Evolutionary conservation across 1,140 invertebrate genomes (phyloP), one percentile per base, ranked within the genome.

Genomic region (Samia ricini): DNA sequence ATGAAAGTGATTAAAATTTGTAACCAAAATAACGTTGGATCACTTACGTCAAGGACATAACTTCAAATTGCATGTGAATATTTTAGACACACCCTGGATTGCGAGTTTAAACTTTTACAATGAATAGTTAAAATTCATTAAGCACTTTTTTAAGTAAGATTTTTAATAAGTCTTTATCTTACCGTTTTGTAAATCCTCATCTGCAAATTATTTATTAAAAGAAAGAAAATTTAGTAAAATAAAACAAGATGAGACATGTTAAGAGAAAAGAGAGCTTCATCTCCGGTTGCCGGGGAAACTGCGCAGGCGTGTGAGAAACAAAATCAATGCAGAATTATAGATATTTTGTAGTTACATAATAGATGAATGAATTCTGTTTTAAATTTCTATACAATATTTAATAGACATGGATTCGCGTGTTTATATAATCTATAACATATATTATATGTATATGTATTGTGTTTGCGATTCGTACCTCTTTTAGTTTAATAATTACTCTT

Each of bases 231-330:
- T 23, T 18, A n/a, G 36, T 18, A 12, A 49, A 23, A 50, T 22
- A 50, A 49, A 24, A n/a, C 22, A 49, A 68, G 75, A 74, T 67
- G 71, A 67, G 42, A 66, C 84, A 89, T 78, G 80, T 83, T 87
- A 84, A 50, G 49, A 58, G 12, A 42, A 50, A 55, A 66, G 71
- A 79, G 80, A 81, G 79, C 79, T 61, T 42, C 61, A 76, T 85
- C 83, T 74, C 68, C n/a, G 21, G 71, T 81, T 72, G 59, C 61
- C 68, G 65, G 66, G 66, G 76, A 7, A 67, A 84, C 71, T 57
- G 76, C 83, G 81, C 85, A 86, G 64, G 69, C 85, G 85, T 77
- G 56, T 22, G 6, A 42, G 12, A 8, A 24, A 24, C 51, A 10
- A 20, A 71, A 76, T 78, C 76, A 69, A 78, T 81, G 26, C 2